These are phyloP conservation scores for Endotricha flammealis DNA, from an alignment of 2,888 invertebrate genomes.

Conservation along the genomic window DNA sequence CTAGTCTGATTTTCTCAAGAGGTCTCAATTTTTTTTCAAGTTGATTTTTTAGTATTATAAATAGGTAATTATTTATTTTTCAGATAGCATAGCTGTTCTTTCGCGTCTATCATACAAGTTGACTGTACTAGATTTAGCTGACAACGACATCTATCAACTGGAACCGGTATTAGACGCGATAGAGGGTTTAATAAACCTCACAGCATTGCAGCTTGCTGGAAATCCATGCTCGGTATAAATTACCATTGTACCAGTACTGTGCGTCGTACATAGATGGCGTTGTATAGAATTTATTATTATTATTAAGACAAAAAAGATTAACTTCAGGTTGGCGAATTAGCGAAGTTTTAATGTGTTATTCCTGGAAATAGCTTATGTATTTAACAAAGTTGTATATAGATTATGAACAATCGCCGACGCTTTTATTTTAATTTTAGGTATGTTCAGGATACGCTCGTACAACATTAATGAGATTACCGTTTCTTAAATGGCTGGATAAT, in stretches of 20 bases:
- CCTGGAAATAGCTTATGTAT: no score
- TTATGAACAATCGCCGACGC: no score
- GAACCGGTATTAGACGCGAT: conserved; percentile 54
- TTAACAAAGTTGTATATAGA: no score
- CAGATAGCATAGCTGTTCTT: conserved; percentile 40
- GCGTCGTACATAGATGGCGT: conserved; percentile 35
- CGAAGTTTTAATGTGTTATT: no score
- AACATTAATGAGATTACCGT: conserved; percentile 50
- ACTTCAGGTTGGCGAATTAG: no score
- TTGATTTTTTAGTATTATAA: no score
- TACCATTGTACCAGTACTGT: neutral
- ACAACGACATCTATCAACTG: conserved; percentile 78
- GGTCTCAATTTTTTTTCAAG: no score
- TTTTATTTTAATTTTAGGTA: conserved; percentile 40
- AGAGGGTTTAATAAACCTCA: conserved; percentile 46
- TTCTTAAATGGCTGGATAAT: conserved; percentile 70
- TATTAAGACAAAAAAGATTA: no score
- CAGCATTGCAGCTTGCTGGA: conserved; percentile 69
- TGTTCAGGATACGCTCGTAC: conserved; percentile 64
- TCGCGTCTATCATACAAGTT: conserved; percentile 36
- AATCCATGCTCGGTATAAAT: conserved; percentile 77
- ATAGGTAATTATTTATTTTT: conserved; percentile 18
- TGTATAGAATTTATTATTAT: no score
- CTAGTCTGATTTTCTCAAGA: no score
- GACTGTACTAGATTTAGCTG: conserved; percentile 70